These are phyloP conservation scores for Antidorcas marsupialis DNA, from an alignment of 2,113 vertebrate genomes.

Conservation along the genomic window DNA sequence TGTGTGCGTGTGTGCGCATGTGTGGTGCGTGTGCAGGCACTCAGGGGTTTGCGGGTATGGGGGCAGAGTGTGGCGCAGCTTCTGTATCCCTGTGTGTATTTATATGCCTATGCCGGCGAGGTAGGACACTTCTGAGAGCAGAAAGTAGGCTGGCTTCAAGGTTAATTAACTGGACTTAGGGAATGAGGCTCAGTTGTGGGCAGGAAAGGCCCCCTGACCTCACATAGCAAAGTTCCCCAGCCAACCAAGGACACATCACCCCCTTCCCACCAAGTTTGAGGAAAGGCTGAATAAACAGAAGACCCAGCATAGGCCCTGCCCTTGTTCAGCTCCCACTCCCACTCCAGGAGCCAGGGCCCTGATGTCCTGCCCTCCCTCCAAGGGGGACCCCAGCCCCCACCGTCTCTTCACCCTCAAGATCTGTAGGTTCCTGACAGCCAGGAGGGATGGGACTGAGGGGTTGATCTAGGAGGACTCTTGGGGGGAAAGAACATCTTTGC, in stretches of 20 bases:
- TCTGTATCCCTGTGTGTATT: background rate
- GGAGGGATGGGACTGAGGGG: background rate
- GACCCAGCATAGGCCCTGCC: background rate
- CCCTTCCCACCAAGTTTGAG: background rate
- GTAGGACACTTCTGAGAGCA: background rate
- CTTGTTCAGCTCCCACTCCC: background rate
- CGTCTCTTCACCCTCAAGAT: background rate
- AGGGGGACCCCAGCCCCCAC: background rate
- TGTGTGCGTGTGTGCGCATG: background rate
- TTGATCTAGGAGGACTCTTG: background rate
- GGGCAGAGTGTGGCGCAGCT: background rate
- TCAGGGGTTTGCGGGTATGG: accelerated
- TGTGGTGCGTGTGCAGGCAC: background rate
- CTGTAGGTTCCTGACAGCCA: background rate
- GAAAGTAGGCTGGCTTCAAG: background rate
- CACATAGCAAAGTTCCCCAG: background rate
- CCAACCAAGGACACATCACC: background rate
- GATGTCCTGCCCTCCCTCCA: background rate
- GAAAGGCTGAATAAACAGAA: background rate
- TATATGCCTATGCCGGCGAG: background rate
- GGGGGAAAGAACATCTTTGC: background rate
- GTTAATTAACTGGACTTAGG: background rate
- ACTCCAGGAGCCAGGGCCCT: background rate
- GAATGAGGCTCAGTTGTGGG: background rate
- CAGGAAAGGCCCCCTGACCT: background rate